Evolutionary conservation across 30 jellyfish, hydroid and myxozoan species (phyloP), one percentile per base, ranked within the genome.

Genomic region (Pelagia noctiluca): DNA sequence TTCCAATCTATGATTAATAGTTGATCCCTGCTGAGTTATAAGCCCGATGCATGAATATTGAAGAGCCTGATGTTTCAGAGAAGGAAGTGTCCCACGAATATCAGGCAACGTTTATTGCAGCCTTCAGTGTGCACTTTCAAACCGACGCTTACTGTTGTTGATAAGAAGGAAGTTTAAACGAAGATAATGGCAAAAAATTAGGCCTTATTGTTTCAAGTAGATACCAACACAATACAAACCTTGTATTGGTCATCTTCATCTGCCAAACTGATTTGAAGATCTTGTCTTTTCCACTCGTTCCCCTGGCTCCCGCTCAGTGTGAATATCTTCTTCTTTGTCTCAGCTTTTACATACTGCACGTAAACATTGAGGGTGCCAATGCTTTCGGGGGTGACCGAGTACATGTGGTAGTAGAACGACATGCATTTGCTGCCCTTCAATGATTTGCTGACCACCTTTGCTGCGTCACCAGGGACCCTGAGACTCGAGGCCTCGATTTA

Each of bases 401-500:
- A 76, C 96, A 86, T 86, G 61, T 86, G 90, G 63, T 75, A 75
- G 66, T 75, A 50, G 67, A 86, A 71, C 22, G 78, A 50, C 87
- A 86, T 57, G 91, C 96, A 86, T 32, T 49, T 63, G 1, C 52
- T 66, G 8, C 84, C 84, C 3, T 32, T 0, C 24, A 86, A 33
- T 0, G 38, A 63, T 25, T 37, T 32, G 84, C 96, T 86, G 79
- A 50, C 35, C 76, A 86, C 36, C 42, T 90, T 63, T 2, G 96
- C 96, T 12, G 83, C 54, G 82, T 76, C 96, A 37, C 80, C 71
- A 32, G 47, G 77, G 19, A 48, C 63, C 37, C 90, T 62, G 2
- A 90, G 96, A 31, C n/a, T 38, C 2, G 96, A 75, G 1, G 96
- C 90, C 57, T 86, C 96, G 82, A 76, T 86, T 86, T 71, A 86